These are phyloP conservation scores for Rhegmatorhina hoffmannsi DNA, from an alignment of 2,113 vertebrate genomes.

Conservation along the genomic window DNA sequence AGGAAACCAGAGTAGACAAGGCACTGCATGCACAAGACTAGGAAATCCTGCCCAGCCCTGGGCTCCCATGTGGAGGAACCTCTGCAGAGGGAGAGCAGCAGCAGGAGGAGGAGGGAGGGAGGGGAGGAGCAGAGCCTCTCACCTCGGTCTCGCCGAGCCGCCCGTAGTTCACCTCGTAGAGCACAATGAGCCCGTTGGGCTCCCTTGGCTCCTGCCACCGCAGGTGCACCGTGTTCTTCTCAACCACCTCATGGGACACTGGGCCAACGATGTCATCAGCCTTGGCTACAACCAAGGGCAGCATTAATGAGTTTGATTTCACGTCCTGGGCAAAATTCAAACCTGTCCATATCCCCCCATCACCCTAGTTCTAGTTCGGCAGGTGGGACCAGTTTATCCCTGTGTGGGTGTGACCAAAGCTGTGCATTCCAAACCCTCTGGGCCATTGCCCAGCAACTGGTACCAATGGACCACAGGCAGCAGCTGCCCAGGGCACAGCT, in stretches of 20 bases:
- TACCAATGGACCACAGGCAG: too few relatives aligned
- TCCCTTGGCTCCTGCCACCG: conserved; percentile 88
- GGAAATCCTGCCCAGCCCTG: not conserved
- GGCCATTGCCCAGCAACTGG: too few relatives aligned
- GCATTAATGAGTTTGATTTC: not conserved
- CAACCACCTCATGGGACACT: conserved; percentile 83
- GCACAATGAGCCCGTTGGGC: conserved; percentile 93
- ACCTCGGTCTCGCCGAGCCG: conserved; percentile 89
- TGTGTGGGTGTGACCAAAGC: too few relatives aligned
- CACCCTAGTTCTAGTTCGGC: too few relatives aligned
- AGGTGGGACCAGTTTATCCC: too few relatives aligned
- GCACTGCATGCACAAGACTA: rapidly evolving
- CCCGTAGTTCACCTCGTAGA: conserved; percentile 92
- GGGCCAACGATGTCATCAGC: conserved; percentile 87
- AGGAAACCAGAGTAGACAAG: not conserved
- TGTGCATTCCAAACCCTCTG: too few relatives aligned
- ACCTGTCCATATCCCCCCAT: not conserved
- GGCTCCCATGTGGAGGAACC: not conserved
- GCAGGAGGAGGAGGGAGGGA: too few relatives aligned
- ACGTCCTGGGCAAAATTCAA: not conserved
- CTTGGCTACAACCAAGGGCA: conserved; percentile 77
- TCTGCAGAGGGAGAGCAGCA: not conserved
- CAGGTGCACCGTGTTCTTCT: conserved; percentile 83
- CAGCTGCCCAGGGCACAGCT: too few relatives aligned
- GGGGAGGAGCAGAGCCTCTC: conserved; percentile 28